Evolutionary conservation across 2,888 invertebrate species (phyloP), one percentile per base, ranked within the genome.

Genomic region (Pantelozetes paolii): DNA sequence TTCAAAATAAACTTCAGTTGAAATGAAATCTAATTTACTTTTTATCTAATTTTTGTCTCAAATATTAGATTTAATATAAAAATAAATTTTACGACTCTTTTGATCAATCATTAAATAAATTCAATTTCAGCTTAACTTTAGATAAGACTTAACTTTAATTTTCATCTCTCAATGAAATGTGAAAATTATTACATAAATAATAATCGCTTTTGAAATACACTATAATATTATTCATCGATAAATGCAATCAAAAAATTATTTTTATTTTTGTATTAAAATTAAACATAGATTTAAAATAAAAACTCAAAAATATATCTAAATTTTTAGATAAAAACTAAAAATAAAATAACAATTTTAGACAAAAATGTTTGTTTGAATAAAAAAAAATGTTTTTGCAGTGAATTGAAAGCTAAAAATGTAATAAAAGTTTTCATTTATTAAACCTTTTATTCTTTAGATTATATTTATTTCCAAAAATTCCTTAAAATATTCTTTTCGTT

Each of bases 81-180:
- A 54, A 54, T 54, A 54, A 54, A 54, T 26, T 54, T 54, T 54
- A 54, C 54, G 54, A 54, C 54, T 54, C 26, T 54, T 54, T 54
- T 54, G 26, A 6, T 54, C 11, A 54, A 8, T 26, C 20, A 13
- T 20, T 26, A 54, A 54, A 26, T 54, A 11, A 54, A 23, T 54
- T 26, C 8, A 26, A 26, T 23, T 54, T 54, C 20, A n/a, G n/a
- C 45, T 50, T 50, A 8, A 20, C 50, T 54, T 54, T 26, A 26
- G 23, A 23, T 54, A 54, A 54, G 23, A 54, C 26, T 54, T 23
- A 6, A 54, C 9, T 54, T 54, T n/a, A 8, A 20, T 50, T 20
- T 50, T 15, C 5, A 50, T 50, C 2, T 20, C 15, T 45, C 18
- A 11, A 18, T 18, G n/a, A 5, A 5, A n/a, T 50, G 15, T 3